These are phyloP conservation scores for Drosophila pseudoobscura DNA, from an alignment of 1,140 invertebrate species.

Conservation along the genomic window DNA sequence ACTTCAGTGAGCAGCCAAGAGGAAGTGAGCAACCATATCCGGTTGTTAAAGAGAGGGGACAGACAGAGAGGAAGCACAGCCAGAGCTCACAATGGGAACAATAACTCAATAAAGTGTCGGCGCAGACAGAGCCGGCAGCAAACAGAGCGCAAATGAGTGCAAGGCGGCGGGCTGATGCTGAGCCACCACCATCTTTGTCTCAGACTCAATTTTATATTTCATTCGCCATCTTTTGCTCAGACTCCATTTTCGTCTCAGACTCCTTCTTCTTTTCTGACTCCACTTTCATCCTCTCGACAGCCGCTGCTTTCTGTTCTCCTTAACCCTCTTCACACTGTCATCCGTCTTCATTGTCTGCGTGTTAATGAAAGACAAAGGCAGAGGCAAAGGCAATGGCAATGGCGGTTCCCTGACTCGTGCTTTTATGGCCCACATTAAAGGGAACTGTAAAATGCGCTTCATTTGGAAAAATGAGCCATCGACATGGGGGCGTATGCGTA, in stretches of 20 bases:
- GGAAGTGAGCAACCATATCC: constrained; percentile 53
- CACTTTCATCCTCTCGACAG: background rate
- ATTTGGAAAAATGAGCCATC: constrained; percentile 71
- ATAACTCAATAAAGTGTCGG: constrained; percentile 57
- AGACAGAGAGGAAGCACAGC: constrained; percentile 11
- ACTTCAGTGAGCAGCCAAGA: constrained; percentile 33
- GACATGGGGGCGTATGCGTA: constrained; percentile 25
- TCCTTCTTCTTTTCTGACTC: background rate
- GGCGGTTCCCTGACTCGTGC: constrained; percentile 21
- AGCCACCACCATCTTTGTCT: no score
- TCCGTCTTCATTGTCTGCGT: constrained; percentile 44
- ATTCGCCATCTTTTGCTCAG: background rate
- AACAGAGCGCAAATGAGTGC: constrained; percentile 38
- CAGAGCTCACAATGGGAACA: constrained; percentile 44
- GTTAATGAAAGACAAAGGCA: constrained; percentile 40
- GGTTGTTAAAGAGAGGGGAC: constrained; percentile 9
- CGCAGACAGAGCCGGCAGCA: constrained; percentile 19
- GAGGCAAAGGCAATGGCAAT: constrained; percentile 11
- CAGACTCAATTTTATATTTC: no score
- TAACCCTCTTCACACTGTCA: constrained; percentile 23
- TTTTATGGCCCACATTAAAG: constrained; percentile 55
- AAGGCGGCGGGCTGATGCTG: constrained; percentile 18
- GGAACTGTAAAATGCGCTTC: constrained; percentile 58
- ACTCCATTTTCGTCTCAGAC: background rate
- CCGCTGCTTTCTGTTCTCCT: constrained; percentile 1